Evolutionary conservation across 2,113 vertebrate species (phyloP).

Genomic region (Menidia beryllina): DNA sequence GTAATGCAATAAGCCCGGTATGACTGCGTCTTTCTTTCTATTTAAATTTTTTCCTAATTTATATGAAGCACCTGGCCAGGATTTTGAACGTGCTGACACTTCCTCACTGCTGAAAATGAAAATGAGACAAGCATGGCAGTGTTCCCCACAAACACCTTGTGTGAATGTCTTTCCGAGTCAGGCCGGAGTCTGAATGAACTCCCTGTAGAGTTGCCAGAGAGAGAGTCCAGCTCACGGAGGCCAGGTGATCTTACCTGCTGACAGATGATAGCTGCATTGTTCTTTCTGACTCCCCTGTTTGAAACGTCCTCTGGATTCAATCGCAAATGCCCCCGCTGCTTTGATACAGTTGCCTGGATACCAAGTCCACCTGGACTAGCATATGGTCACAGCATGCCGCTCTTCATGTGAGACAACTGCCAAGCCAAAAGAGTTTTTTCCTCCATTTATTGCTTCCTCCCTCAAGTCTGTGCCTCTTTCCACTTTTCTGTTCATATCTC

Average conservation of each 20-base stretch:
- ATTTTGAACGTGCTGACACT: slow-evolving; percentile 56
- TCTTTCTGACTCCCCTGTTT: slow-evolving; percentile 68
- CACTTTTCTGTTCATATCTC: slow-evolving; percentile 26
- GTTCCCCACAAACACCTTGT: slow-evolving; percentile 60
- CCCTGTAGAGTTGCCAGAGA: slow-evolving; percentile 69
- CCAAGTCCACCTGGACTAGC: slow-evolving; percentile 81
- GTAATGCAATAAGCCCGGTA: neutral
- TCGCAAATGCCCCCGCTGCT: slow-evolving; percentile 72
- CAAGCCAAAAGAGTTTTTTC: slow-evolving; percentile 66
- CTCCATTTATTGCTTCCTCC: slow-evolving; percentile 22
- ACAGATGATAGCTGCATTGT: slow-evolving; percentile 78
- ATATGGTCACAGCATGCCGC: slow-evolving; percentile 82
- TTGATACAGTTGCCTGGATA: slow-evolving; percentile 83
- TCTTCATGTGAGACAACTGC: slow-evolving; percentile 76
- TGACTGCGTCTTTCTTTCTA: slow-evolving; percentile 4
- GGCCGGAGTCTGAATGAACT: slow-evolving; percentile 60
- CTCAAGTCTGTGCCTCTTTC: slow-evolving; percentile 11
- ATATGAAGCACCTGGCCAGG: slow-evolving; percentile 54
- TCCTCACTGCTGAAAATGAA: slow-evolving; percentile 37
- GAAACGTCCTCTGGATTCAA: slow-evolving; percentile 76
- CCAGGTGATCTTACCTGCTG: slow-evolving; percentile 77
- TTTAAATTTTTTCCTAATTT: slow-evolving; percentile 29
- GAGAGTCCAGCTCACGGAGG: slow-evolving; percentile 56
- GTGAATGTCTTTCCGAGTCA: slow-evolving; percentile 39
- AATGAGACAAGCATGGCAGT: slow-evolving; percentile 61